These are phyloP conservation scores for Leptinotarsa peninsularis DNA, from an alignment of 2,888 invertebrate species.

Conservation along the genomic window DNA sequence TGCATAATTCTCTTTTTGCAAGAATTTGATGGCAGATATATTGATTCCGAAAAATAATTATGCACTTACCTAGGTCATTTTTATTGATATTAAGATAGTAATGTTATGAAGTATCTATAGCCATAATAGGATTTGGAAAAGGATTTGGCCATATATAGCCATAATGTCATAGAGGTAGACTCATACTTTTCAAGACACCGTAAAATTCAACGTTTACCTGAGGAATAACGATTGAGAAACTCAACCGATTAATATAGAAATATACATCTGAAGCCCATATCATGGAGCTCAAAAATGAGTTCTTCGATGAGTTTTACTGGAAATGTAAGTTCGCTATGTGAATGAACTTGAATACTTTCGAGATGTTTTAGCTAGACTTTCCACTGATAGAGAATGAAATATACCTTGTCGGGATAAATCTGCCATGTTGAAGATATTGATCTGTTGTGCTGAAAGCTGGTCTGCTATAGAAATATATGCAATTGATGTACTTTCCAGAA, in stretches of 20 bases:
- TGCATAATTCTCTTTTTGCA: slow-evolving; percentile 3
- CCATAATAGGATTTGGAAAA: too few relatives aligned
- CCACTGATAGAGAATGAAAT: background rate
- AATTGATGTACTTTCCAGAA: background rate
- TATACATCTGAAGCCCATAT: background rate
- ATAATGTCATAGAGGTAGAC: background rate
- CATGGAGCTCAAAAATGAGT: background rate
- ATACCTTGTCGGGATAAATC: background rate
- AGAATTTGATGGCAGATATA: background rate
- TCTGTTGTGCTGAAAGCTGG: background rate
- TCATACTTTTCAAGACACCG: background rate
- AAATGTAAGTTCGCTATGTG: background rate
- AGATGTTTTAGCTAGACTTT: background rate
- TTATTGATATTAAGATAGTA: slow-evolving; percentile 1
- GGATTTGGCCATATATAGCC: too few relatives aligned
- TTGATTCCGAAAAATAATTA: background rate
- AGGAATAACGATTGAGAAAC: background rate
- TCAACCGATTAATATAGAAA: slow-evolving; percentile 3
- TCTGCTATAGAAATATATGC: background rate
- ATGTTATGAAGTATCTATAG: slow-evolving; percentile 8
- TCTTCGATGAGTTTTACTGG: background rate
- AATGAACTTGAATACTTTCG: background rate
- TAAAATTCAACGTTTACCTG: background rate
- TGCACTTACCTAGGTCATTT: background rate
- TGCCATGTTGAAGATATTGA: background rate